Evolutionary conservation across 2,797 vertebrate genomes (phyloP).

Genomic region (Balearica regulorum): DNA sequence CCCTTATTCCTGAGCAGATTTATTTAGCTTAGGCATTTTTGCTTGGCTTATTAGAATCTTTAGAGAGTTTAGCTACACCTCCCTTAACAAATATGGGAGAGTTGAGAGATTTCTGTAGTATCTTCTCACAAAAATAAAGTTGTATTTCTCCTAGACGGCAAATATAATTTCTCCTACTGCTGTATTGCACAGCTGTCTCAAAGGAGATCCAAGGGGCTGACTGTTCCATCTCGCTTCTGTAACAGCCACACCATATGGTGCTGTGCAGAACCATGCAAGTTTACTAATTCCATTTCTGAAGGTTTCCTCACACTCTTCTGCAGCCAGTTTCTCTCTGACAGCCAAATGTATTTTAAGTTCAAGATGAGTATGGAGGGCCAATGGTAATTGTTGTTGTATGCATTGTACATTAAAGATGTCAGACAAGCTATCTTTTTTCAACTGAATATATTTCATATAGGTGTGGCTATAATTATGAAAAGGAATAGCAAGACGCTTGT

Average conservation of each 20-base stretch:
- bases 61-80: neutral
- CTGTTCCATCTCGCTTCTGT: neutral
- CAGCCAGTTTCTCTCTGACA: neutral
- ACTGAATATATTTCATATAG: neutral
- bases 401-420: neutral
- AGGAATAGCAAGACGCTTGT: neutral
- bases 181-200: neutral
- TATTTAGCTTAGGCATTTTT: conserved; percentile 18
- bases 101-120: neutral
- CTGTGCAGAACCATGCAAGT: neutral
- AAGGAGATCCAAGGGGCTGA: neutral
- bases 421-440: neutral
- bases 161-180: neutral
- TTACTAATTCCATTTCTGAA: neutral
- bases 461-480: neutral
- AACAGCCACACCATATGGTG: conserved; percentile 20
- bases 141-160: neutral
- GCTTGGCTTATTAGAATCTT: neutral
- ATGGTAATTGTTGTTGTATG: rapidly evolving
- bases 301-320: neutral
- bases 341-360: neutral
- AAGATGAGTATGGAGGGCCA: neutral
- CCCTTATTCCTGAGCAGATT: neutral
- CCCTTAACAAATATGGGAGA: neutral
- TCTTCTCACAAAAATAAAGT: neutral